Evolutionary conservation across 2,888 invertebrate species (phyloP).

Genomic region (Synanthedon tipuliformis): DNA sequence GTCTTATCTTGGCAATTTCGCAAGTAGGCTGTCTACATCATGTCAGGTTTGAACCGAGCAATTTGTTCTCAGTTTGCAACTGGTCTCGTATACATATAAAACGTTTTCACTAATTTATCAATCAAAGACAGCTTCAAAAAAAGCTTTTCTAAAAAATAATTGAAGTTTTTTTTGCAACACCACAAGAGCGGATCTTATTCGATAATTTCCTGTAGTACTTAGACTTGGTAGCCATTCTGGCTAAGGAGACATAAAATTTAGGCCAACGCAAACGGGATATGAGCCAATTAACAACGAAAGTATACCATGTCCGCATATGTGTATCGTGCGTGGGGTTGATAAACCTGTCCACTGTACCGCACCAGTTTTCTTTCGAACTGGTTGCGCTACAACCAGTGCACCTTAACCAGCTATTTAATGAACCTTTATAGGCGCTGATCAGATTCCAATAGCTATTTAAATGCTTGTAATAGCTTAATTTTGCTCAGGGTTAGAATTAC

Average conservation of each 20-base stretch:
- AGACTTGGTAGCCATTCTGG: not conserved
- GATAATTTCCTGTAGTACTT: not conserved
- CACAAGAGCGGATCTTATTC: not conserved
- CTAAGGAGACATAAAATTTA: constrained; percentile 7
- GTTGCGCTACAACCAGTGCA: constrained; percentile 26
- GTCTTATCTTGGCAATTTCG: constrained; percentile 3
- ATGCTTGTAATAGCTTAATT: not conserved
- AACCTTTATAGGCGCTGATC: constrained; percentile 13
- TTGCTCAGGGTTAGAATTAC: not conserved
- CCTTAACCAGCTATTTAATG: constrained; percentile 41
- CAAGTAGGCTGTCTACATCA: constrained; percentile 1
- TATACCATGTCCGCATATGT: constrained; percentile 62
- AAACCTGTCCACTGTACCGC: constrained; percentile 44
- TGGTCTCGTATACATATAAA: not conserved
- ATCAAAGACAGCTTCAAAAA: too few species aligned
- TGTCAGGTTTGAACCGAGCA: not conserved
- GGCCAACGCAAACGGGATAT: constrained; percentile 36
- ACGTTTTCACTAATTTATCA: not conserved
- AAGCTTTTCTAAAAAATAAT: too few species aligned
- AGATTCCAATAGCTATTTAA: not conserved
- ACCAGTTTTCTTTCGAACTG: constrained; percentile 27
- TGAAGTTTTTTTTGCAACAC: too few species aligned
- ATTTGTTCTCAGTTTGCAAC: not conserved
- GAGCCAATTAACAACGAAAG: constrained; percentile 57
- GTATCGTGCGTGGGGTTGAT: constrained; percentile 46